Base-by-base conservation (phyloP, 2,888 invertebrate species). In the Dascillus cervinus region DNA sequence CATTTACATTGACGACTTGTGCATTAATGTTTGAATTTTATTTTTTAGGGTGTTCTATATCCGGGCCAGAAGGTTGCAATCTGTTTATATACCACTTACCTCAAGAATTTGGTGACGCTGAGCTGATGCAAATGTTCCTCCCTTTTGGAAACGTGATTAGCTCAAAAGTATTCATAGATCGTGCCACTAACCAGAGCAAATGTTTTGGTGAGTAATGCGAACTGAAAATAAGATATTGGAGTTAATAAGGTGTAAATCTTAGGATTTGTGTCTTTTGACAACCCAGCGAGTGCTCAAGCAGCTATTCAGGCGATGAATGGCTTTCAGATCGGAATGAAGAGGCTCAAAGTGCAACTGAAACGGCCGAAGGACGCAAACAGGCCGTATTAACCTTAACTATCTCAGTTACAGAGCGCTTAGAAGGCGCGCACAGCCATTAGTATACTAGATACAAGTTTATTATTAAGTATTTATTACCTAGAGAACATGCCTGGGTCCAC, bases 251-350 rank as follows among this genome's bases (percentile, higher is more conserved):
- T 23, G 22, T 14, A 4, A 19, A 26, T 44, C 33, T 67, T 67
- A 97, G 97, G 97, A 64, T 98, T 98, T 71, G 97, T 98, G 60
- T 96, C 96, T 60, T 98, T 96, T 73, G 97, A 98, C 77, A 96
- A 96, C 77, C 94, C 94, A 54, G 77, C 88, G 56, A 94, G 94
- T 65, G 96, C 97, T 64, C 95, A 96, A 70, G 86, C 92, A 52
- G 97, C 97, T 55, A 98, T 98, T 67, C 94, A 96, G 69, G 88
- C 97, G 57, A 98, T 98, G 97, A 98, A 98, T 72, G 97, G 97
- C 65, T 98, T 97, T 74, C 97, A 97, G 73, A 97, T 97, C 69
- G 97, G 97, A 62, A 97, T 97, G 96, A 98, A 98, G 75, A 82
- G 97, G 64, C 86, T 97, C 66, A 97, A 98, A 77, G 97, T 97